phyloP scores from a whole-genome alignment of 2,888 invertebrate genomes.

The Hermodice carunculata region DNA sequence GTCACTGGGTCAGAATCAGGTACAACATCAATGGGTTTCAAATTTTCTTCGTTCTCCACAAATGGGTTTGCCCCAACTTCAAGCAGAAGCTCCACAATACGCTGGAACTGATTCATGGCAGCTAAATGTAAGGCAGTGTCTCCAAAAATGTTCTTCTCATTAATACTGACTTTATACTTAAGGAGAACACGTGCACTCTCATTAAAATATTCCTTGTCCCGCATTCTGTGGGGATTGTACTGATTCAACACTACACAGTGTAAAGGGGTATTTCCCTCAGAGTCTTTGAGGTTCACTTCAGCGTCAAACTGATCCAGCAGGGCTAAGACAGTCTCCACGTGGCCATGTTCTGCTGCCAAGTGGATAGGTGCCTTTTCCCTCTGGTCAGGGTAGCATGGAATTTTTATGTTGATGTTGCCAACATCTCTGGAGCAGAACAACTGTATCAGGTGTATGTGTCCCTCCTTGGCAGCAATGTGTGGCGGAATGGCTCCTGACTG shows the following conservation, averaged over 20 bases:
- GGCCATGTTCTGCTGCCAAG: constrained; percentile 44
- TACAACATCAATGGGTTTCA: constrained; percentile 44
- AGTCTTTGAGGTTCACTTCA: constrained; percentile 45
- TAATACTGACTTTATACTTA: constrained; percentile 36
- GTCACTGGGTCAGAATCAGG: constrained; percentile 43
- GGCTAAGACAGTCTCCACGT: constrained; percentile 37
- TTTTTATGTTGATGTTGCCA: constrained; percentile 42
- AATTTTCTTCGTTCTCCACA: constrained; percentile 40
- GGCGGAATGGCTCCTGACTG: constrained; percentile 38
- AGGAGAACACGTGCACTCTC: constrained; percentile 41
- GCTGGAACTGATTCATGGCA: constrained; percentile 42
- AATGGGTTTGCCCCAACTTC: constrained; percentile 46
- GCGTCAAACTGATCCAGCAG: constrained; percentile 44
- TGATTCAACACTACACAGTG: constrained; percentile 44
- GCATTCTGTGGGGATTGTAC: constrained; percentile 40
- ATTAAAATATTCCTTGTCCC: constrained; percentile 46
- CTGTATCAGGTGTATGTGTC: constrained; percentile 48
- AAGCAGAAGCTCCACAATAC: constrained; percentile 44
- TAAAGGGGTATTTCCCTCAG: constrained; percentile 44
- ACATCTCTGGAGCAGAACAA: constrained; percentile 39
- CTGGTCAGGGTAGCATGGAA: constrained; percentile 43
- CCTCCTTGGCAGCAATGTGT: constrained; percentile 49
- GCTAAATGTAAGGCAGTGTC: constrained; percentile 46
- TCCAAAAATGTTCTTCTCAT: constrained; percentile 42
- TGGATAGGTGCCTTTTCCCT: constrained; percentile 45